These are phyloP conservation scores for Dasypolia templi DNA, from an alignment of 2,888 invertebrate genomes.

Conservation along the genomic window DNA sequence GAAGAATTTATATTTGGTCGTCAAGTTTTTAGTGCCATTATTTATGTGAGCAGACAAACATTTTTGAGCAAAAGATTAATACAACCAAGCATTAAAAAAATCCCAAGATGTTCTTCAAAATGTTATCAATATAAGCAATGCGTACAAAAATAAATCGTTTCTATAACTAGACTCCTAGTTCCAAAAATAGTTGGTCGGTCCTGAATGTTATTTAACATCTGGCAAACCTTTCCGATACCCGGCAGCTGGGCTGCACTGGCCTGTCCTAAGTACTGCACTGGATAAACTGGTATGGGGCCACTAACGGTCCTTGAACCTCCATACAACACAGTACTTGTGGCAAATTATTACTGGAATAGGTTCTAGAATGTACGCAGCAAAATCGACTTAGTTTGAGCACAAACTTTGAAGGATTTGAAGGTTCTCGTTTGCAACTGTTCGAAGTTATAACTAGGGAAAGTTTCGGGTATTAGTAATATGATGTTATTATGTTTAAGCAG, in stretches of 20 bases:
- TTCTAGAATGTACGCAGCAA: slow-evolving; percentile 44
- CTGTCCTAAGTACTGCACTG: slow-evolving; percentile 69
- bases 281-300: slow-evolving; percentile 74
- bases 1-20: neutral
- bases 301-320: slow-evolving; percentile 77
- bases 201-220: slow-evolving; percentile 51
- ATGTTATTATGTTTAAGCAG: slow-evolving; percentile 28
- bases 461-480: slow-evolving; percentile 31
- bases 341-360: slow-evolving; percentile 55
- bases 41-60: neutral
- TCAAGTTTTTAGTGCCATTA: slow-evolving; percentile 20
- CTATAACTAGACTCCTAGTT: slow-evolving; percentile 26
- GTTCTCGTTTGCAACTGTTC: slow-evolving; percentile 26
- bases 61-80: slow-evolving; percentile 11
- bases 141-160: neutral
- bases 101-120: slow-evolving; percentile 11
- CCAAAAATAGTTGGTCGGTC: slow-evolving; percentile 35
- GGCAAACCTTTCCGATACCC: slow-evolving; percentile 39
- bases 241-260: slow-evolving; percentile 58
- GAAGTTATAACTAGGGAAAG: slow-evolving; percentile 24
- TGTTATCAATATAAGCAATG: slow-evolving; percentile 3
- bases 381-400: slow-evolving; percentile 30
- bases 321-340: slow-evolving; percentile 52
- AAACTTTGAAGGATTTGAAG: slow-evolving; percentile 44
- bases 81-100: neutral